A percentile compares a stretch with the other conserved stretches of the same genome.
These are phyloP conservation scores for Fulmarus glacialis DNA, from an alignment of 2,113 vertebrate genomes.

Conservation along the genomic window DNA sequence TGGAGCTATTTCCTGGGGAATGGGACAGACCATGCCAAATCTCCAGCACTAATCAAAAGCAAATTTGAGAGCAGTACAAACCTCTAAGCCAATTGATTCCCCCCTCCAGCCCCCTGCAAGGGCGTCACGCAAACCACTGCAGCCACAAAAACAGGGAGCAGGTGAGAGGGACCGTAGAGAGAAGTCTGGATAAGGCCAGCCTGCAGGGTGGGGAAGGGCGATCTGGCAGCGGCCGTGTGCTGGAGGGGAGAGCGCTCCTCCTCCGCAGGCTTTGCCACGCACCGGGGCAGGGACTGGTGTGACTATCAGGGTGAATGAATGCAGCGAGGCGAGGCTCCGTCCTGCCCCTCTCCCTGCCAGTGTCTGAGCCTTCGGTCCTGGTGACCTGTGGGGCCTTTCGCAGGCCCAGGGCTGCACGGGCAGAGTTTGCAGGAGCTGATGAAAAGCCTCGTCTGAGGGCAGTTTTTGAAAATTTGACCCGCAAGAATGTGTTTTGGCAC, in stretches of 20 bases:
- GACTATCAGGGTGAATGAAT: neutral
- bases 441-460: neutral
- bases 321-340: rapidly evolving
- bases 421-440: neutral
- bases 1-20: neutral
- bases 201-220: rapidly evolving
- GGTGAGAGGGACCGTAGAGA: neutral
- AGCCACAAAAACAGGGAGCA: neutral
- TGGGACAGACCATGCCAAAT: neutral
- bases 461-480: neutral
- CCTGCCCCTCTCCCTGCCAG: neutral
- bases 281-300: rapidly evolving
- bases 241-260: rapidly evolving
- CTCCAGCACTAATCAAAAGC: neutral
- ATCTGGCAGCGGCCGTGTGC: neutral
- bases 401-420: neutral
- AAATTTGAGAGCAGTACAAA: neutral
- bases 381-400: neutral
- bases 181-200: neutral
- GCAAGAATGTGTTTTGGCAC: neutral
- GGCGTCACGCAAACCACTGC: neutral
- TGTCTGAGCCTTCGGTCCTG: neutral
- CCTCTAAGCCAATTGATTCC: neutral
- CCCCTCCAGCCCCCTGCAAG: neutral
- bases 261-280: neutral